These are phyloP conservation scores for Caenorhabditis becei DNA, from an alignment of 2,888 invertebrate genomes.

Conservation along the genomic window DNA sequence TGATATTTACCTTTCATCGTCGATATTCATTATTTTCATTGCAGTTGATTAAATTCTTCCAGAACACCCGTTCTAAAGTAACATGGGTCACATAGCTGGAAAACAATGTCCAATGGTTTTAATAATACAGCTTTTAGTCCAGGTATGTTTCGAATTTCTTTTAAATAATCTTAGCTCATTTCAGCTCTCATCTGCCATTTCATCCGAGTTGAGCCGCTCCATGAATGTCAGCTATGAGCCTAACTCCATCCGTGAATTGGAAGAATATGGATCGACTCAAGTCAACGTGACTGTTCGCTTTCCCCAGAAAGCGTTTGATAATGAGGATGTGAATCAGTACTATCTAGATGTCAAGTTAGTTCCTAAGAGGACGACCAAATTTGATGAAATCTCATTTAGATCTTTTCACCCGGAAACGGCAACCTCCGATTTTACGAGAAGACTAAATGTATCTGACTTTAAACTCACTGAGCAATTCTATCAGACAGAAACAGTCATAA, in stretches of 20 bases:
- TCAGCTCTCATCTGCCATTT: slow-evolving; percentile 44
- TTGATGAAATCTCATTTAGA: slow-evolving; percentile 26
- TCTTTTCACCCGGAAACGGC: slow-evolving; percentile 60
- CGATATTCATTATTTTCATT: too few relatives aligned
- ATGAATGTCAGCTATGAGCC: slow-evolving; percentile 48
- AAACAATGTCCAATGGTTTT: slow-evolving; percentile 69
- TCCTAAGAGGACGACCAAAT: not conserved
- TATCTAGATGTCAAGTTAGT: slow-evolving; percentile 49
- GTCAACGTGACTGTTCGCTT: slow-evolving; percentile 52
- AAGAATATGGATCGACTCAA: slow-evolving; percentile 29
- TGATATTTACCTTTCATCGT: too few relatives aligned
- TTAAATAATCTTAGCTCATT: slow-evolving; percentile 4
- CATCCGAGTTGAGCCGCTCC: slow-evolving; percentile 48
- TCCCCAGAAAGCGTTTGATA: slow-evolving; percentile 46
- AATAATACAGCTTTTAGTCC: slow-evolving; percentile 63
- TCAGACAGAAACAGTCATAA: slow-evolving; percentile 61
- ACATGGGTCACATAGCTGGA: slow-evolving; percentile 56
- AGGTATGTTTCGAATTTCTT: slow-evolving; percentile 39
- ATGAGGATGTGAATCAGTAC: slow-evolving; percentile 40
- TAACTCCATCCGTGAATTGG: slow-evolving; percentile 39
- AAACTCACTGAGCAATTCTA: slow-evolving; percentile 29
- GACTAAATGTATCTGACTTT: slow-evolving; percentile 29
- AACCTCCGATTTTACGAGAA: slow-evolving; percentile 4
- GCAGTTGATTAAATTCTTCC: too few relatives aligned
- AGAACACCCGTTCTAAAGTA: slow-evolving; percentile 29